A percentile compares a stretch with the other conserved stretches of the same genome.
phyloP scores from a whole-genome alignment of 2,113 vertebrate species.

The Ammodytes dubius region DNA sequence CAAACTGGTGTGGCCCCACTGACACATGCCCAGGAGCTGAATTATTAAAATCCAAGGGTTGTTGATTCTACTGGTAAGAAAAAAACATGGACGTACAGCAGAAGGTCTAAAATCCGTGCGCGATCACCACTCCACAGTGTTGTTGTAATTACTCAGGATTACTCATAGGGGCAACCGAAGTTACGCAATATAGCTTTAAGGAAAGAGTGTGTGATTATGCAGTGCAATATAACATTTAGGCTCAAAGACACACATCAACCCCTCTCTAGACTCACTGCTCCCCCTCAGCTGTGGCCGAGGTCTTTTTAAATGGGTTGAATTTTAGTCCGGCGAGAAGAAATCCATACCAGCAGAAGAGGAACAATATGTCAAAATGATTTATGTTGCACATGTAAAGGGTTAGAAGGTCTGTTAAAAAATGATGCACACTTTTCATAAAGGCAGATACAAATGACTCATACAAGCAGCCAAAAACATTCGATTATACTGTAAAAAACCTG shows the following conservation, averaged over 20 bases:
- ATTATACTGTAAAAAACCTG: constrained; percentile 27
- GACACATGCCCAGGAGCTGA: too few species aligned
- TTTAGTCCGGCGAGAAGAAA: constrained; percentile 24
- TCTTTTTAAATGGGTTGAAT: background rate
- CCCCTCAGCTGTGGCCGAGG: constrained; percentile 24
- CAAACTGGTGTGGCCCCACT: too few species aligned
- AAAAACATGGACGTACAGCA: too few species aligned
- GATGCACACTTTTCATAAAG: constrained; percentile 26
- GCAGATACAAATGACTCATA: constrained; percentile 33
- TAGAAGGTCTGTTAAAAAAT: constrained; percentile 26
- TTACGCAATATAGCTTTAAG: background rate
- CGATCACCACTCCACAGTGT: too few species aligned
- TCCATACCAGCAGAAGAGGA: constrained; percentile 20
- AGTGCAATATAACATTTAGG: constrained; percentile 11
- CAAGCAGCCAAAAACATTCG: constrained; percentile 32
- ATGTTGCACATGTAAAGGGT: constrained; percentile 16
- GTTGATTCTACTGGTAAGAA: too few species aligned
- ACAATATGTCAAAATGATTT: constrained; percentile 52
- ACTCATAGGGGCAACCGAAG: too few species aligned
- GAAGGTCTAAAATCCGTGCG: too few species aligned
- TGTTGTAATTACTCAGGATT: too few species aligned
- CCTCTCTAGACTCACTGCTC: constrained; percentile 13
- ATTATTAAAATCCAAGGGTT: too few species aligned
- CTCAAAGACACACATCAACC: constrained; percentile 25
- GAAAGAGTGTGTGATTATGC: background rate